A percentile compares a stretch with the other conserved stretches of the same genome.
Conservation (phyloP, 2,113 vertebrate genomes). For the Blennius ocellaris region DNA sequence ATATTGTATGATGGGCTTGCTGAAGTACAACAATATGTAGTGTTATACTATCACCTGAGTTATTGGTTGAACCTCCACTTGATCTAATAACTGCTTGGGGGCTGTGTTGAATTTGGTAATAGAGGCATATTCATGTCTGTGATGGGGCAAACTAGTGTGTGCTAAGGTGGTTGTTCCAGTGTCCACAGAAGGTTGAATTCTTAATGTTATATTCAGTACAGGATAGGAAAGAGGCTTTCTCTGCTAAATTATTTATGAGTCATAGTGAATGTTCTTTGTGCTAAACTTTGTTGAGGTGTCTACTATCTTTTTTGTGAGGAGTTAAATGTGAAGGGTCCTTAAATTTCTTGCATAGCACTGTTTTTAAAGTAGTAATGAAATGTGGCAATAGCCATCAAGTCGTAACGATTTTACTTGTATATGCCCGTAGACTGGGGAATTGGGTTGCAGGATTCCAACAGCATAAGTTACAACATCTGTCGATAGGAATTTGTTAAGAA, state of each 20-base stretch:
- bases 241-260: conserved; percentile 60
- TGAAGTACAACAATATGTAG: background rate
- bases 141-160: conserved; percentile 49
- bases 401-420: conserved; percentile 33
- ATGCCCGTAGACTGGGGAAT: conserved; percentile 48
- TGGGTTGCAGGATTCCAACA: conserved; percentile 55
- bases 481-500: too few species aligned
- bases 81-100: conserved; percentile 27
- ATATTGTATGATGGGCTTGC: background rate
- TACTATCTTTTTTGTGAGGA: background rate
- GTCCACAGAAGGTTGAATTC: conserved; percentile 47
- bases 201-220: conserved; percentile 71
- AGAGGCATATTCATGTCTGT: conserved; percentile 38
- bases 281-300: conserved; percentile 49
- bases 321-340: background rate
- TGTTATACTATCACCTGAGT: background rate
- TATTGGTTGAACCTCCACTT: conserved; percentile 22
- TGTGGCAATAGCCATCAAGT: conserved; percentile 3
- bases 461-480: conserved; percentile 65
- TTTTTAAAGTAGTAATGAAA: conserved; percentile 8
- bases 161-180: conserved; percentile 49
- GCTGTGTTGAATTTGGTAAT: conserved; percentile 45
- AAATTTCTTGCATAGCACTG: background rate
- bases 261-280: conserved; percentile 35
- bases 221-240: conserved; percentile 61